A percentile compares a stretch with the other conserved stretches of the same genome.
These are phyloP conservation scores for Ptilonorhynchus violaceus DNA, from an alignment of 2,113 vertebrate genomes.

Conservation along the genomic window DNA sequence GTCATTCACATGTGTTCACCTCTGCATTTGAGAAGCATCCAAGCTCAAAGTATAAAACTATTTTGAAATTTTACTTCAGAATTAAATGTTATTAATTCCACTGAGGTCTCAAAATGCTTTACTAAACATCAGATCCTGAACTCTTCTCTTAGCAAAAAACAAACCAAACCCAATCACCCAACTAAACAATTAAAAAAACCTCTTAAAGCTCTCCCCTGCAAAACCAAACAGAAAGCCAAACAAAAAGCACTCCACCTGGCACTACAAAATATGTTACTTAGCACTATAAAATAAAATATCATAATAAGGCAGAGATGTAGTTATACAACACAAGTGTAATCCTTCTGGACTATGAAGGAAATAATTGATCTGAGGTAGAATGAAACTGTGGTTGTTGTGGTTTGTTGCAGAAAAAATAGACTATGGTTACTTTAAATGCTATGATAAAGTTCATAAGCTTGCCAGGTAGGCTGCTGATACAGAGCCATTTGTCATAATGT, in stretches of 20 bases:
- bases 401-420: background rate
- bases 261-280: background rate
- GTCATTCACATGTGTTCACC: background rate
- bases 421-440: background rate
- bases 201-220: rapidly evolving
- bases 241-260: background rate
- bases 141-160: background rate
- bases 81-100: background rate
- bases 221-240: background rate
- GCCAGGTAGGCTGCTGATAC: background rate
- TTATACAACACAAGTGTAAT: background rate
- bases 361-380: background rate
- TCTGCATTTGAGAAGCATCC: background rate
- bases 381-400: background rate
- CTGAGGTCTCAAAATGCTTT: background rate
- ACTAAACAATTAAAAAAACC: rapidly evolving
- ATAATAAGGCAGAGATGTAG: background rate
- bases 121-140: background rate
- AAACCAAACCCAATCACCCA: background rate
- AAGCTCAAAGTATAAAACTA: background rate
- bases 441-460: background rate
- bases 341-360: background rate
- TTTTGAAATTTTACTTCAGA: background rate
- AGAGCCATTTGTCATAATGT: background rate
- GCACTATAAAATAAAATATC: background rate